Percentiles rank a stretch among this genome's conserved stretches.
Evolutionary conservation across 2,888 invertebrate species (phyloP).

Genomic region (Eupithecia subfuscata): DNA sequence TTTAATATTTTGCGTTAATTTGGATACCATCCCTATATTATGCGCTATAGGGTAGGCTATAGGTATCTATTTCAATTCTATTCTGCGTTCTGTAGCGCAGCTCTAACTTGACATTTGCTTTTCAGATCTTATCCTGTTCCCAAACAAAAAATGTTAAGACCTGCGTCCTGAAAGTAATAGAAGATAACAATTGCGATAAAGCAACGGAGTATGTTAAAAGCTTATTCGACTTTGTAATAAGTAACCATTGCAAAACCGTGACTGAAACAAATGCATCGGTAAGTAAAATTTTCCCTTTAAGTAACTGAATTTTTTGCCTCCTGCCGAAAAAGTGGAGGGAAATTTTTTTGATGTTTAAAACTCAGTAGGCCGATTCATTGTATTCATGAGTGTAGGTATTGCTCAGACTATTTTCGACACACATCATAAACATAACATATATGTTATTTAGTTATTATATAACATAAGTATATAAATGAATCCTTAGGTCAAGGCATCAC

Average conservation of each 20-base stretch:
- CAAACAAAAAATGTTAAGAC: neutral
- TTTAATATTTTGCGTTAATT: no score
- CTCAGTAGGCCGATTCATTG: no score
- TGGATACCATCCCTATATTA: neutral
- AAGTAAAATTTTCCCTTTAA: conserved; percentile 3
- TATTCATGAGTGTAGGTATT: no score
- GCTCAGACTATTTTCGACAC: no score
- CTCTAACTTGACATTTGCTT: neutral
- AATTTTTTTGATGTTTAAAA: no score
- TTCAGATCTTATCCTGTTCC: neutral
- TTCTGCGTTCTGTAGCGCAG: neutral
- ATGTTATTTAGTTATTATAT: no score
- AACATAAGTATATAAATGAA: no score
- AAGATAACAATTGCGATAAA: neutral
- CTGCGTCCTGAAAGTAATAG: neutral
- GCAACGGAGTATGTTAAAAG: neutral
- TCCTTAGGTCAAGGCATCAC: no score
- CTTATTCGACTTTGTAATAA: neutral
- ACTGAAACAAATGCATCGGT: neutral
- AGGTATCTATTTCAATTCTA: neutral
- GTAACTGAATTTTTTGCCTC: no score
- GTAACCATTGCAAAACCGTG: neutral
- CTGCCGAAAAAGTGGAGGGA: no score
- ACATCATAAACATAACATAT: no score
- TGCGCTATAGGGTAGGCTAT: neutral